Evolutionary conservation across 35 echinoderm and acorn worm species (phyloP).

Genomic region (Lytechinus variegatus): DNA sequence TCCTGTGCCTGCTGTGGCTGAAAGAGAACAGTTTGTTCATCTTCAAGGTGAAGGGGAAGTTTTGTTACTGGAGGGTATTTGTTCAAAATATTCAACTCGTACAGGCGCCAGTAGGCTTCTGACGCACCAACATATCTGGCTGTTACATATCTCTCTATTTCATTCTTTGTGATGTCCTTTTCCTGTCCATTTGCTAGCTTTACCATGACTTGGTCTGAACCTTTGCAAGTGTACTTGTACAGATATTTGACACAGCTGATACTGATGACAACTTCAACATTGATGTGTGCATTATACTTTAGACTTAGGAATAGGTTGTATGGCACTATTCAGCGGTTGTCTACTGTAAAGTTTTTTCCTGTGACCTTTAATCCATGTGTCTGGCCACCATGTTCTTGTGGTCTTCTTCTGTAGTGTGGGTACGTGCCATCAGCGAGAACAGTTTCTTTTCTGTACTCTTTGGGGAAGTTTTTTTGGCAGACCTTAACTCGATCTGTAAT

Average conservation of each 20-base stretch:
- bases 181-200: no score
- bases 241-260: background rate
- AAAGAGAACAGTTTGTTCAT: background rate
- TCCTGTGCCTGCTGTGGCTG: background rate
- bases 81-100: background rate
- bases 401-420: no score
- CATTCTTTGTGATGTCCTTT: no score
- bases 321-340: slow-evolving; percentile 32
- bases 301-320: background rate
- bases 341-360: no score
- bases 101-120: slow-evolving; percentile 5
- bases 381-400: no score
- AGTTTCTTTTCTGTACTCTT: background rate
- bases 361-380: no score
- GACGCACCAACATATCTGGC: background rate
- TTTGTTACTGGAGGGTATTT: background rate
- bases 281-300: background rate
- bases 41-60: background rate
- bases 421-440: background rate
- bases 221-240: slow-evolving; percentile 17
- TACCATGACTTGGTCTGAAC: background rate
- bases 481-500: background rate
- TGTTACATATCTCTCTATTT: no score
- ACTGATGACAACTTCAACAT: background rate
- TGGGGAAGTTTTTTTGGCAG: slow-evolving; percentile 61